phyloP scores from a whole-genome alignment of 2,797 vertebrate species.

The Cynopterus sphinx region DNA sequence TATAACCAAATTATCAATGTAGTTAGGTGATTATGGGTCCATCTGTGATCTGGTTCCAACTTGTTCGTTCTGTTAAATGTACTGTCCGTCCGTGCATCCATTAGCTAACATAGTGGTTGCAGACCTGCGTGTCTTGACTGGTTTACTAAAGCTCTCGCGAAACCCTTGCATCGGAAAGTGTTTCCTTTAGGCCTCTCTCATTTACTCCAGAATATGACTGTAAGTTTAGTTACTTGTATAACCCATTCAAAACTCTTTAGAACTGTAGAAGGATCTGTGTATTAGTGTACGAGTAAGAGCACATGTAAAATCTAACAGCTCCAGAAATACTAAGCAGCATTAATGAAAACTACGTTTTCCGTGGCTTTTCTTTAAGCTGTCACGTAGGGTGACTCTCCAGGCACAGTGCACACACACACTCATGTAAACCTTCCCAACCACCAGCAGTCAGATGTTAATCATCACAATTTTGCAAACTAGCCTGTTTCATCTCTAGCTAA shows the following conservation, averaged over 20 bases:
- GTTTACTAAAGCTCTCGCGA: not conserved
- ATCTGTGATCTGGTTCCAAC: not conserved
- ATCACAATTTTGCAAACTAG: not conserved
- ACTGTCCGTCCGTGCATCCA: not conserved
- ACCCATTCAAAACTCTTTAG: slow-evolving; percentile 23
- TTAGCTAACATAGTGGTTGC: not conserved
- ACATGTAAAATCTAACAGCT: not conserved
- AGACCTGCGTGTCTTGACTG: not conserved
- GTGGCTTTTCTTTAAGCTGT: not conserved
- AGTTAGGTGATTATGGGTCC: not conserved
- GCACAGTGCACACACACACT: not conserved
- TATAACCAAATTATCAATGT: not conserved
- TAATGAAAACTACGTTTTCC: not conserved
- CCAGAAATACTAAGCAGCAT: not conserved
- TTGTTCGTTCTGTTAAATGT: not conserved
- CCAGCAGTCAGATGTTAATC: not conserved
- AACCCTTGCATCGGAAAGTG: not conserved
- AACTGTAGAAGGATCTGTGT: not conserved
- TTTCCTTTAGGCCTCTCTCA: not conserved
- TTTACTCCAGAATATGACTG: not conserved
- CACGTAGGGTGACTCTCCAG: not conserved
- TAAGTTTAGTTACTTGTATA: not conserved
- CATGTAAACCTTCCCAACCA: not conserved
- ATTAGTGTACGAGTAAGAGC: not conserved
- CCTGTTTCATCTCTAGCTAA: not conserved